These are phyloP conservation scores for Chorisops tibialis DNA, from an alignment of 2,888 invertebrate genomes.

Conservation along the genomic window DNA sequence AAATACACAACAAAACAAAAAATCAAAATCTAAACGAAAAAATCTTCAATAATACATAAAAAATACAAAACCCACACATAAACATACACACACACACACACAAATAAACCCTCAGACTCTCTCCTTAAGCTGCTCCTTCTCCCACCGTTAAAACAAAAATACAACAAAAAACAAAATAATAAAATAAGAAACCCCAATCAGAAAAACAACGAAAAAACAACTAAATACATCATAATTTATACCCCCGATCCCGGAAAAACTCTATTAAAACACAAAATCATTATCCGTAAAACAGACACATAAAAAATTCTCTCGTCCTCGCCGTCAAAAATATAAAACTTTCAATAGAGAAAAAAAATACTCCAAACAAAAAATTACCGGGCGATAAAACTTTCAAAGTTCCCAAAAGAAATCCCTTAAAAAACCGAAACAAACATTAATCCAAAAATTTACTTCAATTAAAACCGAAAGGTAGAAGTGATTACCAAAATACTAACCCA, in stretches of 20 bases:
- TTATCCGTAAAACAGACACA: too few species aligned
- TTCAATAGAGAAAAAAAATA: too few species aligned
- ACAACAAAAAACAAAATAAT: not conserved
- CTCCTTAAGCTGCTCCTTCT: too few species aligned
- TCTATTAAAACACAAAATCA: too few species aligned
- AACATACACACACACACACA: slow-evolving; percentile 9
- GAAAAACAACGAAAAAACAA: slow-evolving; percentile 6
- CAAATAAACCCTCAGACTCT: too few species aligned
- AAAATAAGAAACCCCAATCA: not conserved
- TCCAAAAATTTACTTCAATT: slow-evolving; percentile 19
- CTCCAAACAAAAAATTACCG: too few species aligned
- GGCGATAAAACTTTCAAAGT: not conserved
- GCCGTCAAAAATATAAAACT: too few species aligned
- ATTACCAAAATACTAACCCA: slow-evolving; percentile 45
- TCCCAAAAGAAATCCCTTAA: not conserved
- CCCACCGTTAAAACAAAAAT: too few species aligned
- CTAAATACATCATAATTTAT: not conserved
- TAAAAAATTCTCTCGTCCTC: too few species aligned
- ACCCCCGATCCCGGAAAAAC: too few species aligned
- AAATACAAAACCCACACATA: slow-evolving; percentile 1
- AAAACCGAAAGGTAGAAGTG: slow-evolving; percentile 19
- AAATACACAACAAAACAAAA: slow-evolving; percentile 1
- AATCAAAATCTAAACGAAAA: not conserved
- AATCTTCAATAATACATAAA: not conserved
- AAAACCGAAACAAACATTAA: slow-evolving; percentile 3